These are phyloP conservation scores for Sceloporus tristichus DNA, from an alignment of 2,113 vertebrate genomes.

Conservation along the genomic window DNA sequence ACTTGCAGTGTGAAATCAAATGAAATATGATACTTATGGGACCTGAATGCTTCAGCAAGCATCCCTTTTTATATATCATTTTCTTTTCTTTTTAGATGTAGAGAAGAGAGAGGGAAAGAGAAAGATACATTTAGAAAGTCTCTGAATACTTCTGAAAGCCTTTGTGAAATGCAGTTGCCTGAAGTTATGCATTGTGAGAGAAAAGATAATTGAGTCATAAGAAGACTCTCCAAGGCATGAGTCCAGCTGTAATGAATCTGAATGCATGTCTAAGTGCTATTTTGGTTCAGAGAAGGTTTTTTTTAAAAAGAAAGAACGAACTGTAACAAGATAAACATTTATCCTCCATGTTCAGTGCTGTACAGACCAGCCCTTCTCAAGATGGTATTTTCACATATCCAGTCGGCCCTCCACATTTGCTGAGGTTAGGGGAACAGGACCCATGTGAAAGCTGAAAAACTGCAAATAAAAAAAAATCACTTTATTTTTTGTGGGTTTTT, in stretches of 20 bases:
- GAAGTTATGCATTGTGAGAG: slow-evolving; percentile 17
- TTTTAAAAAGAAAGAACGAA: neutral
- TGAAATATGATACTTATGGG: neutral
- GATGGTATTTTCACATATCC: no score
- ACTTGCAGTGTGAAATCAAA: neutral
- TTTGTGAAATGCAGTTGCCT: slow-evolving; percentile 14
- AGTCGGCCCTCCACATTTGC: no score
- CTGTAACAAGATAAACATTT: neutral
- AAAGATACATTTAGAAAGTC: neutral
- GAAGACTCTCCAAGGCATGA: slow-evolving; percentile 20
- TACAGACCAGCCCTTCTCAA: neutral
- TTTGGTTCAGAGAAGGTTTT: neutral
- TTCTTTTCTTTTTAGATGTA: neutral
- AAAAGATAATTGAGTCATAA: slow-evolving; percentile 27
- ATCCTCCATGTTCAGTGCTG: no score
- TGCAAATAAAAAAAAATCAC: no score
- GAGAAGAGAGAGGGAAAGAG: neutral
- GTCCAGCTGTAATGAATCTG: neutral
- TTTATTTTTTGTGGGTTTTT: no score
- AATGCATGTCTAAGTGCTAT: slow-evolving; percentile 12
- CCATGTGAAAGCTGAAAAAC: no score
- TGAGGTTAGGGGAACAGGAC: no score
- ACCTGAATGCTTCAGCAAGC: neutral
- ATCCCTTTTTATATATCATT: neutral
- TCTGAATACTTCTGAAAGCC: slow-evolving; percentile 15